A percentile compares a stretch with the other conserved stretches of the same genome.
phyloP scores from a whole-genome alignment of 1,140 invertebrate genomes.

The Drosophila nannoptera region DNA sequence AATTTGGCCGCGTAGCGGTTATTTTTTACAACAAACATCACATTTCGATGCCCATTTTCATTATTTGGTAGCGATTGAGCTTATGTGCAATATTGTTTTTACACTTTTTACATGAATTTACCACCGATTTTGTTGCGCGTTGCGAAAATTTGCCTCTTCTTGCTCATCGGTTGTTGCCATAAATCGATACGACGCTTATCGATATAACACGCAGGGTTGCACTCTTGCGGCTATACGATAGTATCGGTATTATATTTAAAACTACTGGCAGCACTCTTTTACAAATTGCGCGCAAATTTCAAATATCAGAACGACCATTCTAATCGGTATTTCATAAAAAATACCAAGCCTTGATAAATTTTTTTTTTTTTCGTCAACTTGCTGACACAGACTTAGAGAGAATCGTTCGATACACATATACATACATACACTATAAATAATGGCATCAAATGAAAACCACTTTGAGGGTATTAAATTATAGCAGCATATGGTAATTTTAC shows the following conservation, averaged over 20 bases:
- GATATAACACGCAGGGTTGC: conserved; percentile 18
- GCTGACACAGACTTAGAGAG: too few relatives aligned
- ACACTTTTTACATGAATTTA: conserved; percentile 55
- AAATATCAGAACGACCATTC: not conserved
- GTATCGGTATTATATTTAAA: not conserved
- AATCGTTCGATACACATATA: too few relatives aligned
- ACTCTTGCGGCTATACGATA: not conserved
- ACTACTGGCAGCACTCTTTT: too few relatives aligned
- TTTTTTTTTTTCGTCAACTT: too few relatives aligned
- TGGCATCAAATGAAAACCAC: too few relatives aligned
- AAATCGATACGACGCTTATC: conserved; percentile 9
- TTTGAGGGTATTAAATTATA: too few relatives aligned
- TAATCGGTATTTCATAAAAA: too few relatives aligned
- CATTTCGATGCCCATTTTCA: conserved; percentile 54
- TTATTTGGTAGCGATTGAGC: conserved; percentile 25
- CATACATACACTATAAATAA: too few relatives aligned
- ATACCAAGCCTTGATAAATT: not conserved
- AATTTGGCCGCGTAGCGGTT: conserved; percentile 53
- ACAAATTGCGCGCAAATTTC: not conserved
- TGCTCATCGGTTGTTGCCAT: conserved; percentile 37
- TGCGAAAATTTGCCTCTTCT: conserved; percentile 64
- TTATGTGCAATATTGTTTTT: conserved; percentile 32
- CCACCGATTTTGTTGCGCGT: conserved; percentile 61
- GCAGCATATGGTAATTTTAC: too few relatives aligned
- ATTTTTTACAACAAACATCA: conserved; percentile 50